Evolutionary conservation across 2,797 vertebrate species (phyloP).

Genomic region (Echeneis naucrates): DNA sequence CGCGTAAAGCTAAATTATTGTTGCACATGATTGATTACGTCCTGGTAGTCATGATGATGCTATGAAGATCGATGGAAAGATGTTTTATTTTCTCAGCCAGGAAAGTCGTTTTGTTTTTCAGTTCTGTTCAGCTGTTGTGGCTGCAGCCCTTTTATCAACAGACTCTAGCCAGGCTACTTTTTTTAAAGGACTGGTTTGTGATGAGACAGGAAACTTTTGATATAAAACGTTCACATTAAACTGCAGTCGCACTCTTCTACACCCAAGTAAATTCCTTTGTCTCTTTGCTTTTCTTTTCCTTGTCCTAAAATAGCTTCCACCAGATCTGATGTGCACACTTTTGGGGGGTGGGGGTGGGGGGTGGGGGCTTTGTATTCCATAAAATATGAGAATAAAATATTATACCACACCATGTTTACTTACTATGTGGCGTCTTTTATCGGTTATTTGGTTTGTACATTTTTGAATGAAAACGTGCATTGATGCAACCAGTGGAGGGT

Average conservation of each 20-base stretch:
- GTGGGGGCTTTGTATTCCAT: conserved; percentile 79
- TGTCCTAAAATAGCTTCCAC: conserved; percentile 63
- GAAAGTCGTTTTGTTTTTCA: conserved; percentile 11
- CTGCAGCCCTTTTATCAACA: conserved; percentile 50
- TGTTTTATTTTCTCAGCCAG: conserved; percentile 48
- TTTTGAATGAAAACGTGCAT: conserved; percentile 14
- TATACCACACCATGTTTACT: conserved; percentile 69
- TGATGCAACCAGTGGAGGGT: neutral
- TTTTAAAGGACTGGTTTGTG: conserved; percentile 44
- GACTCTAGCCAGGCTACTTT: conserved; percentile 50
- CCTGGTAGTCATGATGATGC: conserved; percentile 54
- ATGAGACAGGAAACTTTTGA: conserved; percentile 65
- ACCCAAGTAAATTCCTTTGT: conserved; percentile 46
- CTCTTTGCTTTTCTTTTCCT: conserved; percentile 53
- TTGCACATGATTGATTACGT: conserved; percentile 68
- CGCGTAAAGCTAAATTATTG: conserved; percentile 77
- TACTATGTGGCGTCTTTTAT: neutral
- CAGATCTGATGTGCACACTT: conserved; percentile 71
- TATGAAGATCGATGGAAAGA: conserved; percentile 45
- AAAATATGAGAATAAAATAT: conserved; percentile 84
- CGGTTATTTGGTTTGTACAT: conserved; percentile 23
- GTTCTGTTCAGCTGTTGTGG: conserved; percentile 30
- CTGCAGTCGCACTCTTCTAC: conserved; percentile 58
- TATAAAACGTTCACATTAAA: conserved; percentile 58
- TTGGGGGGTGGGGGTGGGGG: conserved; percentile 15